These are phyloP conservation scores for Mythimna ferrago DNA, from an alignment of 2,888 invertebrate species.

Conservation along the genomic window DNA sequence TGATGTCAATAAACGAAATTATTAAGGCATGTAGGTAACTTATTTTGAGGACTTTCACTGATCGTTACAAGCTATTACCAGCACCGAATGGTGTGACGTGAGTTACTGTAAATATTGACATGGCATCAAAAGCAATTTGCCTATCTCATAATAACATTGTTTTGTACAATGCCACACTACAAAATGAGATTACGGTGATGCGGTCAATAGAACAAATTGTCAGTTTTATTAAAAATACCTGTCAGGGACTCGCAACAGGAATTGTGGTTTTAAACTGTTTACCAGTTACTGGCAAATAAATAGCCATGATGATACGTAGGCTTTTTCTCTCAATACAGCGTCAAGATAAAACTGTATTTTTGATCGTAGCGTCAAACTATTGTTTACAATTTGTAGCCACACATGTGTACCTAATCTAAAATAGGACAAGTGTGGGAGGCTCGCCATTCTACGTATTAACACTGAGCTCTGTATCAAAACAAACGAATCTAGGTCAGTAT, in stretches of 20 bases:
- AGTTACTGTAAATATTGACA: conserved; percentile 45
- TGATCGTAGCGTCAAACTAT: conserved; percentile 47
- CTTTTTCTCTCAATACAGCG: neutral
- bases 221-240: conserved; percentile 23
- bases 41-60: conserved; percentile 54
- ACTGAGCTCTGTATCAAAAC: conserved; percentile 78
- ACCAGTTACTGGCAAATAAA: conserved; percentile 15
- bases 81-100: conserved; percentile 29
- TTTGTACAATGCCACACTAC: conserved; percentile 20
- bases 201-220: neutral
- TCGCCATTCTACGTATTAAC: conserved; percentile 67
- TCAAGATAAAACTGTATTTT: conserved; percentile 7
- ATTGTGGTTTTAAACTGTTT: neutral
- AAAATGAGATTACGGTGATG: conserved; percentile 14
- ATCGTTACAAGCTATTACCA: conserved; percentile 49
- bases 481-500: conserved; percentile 79
- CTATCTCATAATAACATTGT: conserved; percentile 26
- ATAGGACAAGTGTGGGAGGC: conserved; percentile 87
- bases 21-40: conserved; percentile 28
- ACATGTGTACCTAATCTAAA: conserved; percentile 85
- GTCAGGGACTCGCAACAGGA: neutral
- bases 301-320: neutral
- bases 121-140: conserved; percentile 31
- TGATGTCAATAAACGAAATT: conserved; percentile 26
- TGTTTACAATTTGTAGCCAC: conserved; percentile 73